Evolutionary conservation across 1,140 invertebrate genomes (phyloP), one percentile per base, ranked within the genome.

Genomic region (Meteorus sp.): DNA sequence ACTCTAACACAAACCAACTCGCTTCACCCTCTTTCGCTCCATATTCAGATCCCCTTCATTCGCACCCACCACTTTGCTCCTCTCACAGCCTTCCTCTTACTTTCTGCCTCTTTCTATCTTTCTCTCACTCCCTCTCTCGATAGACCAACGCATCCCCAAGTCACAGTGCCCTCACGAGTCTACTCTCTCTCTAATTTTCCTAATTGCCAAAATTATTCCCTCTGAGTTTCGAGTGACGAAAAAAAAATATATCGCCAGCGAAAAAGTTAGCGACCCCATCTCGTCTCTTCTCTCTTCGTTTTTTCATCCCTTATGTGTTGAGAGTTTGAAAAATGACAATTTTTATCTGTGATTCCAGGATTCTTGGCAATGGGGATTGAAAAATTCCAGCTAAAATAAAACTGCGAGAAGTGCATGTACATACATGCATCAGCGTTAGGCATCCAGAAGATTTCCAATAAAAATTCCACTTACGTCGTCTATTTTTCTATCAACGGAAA

Each of bases 131-230:
- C 27, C 17, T 53, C 8, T 5, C 7, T 19, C 41, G 44, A 56
- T 56, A 43, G 54, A 56, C 54, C 54, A 15, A 47, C 29, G 31
- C 45, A 48, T 48, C 45, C 20, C 11, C 45, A n/a, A 44, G 17
- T 44, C 23, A 35, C 52, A 44, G 25, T 8, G 22, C 25, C 39
- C 52, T 56, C 54, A 47, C 31, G 54, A 56, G 43, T 47, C 27
- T 43, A 47, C 54, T 56, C 52, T 43, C 44, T 56, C 52, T 43
- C 44, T 56, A 56, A 56, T 56, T 56, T 47, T 45, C 15, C 27
- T 56, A 56, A 56, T 56, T 56, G 35, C 27, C 29, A 35, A 35
- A 56, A 56, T 47, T 56, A 56, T 56, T 55, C 39, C 43, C 43
- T 31, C 17, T 19, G 53, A 31, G 41, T 29, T 23, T 41, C 25